Base-by-base conservation (phyloP, 2,888 invertebrate genomes). In the Anodontia alba region DNA sequence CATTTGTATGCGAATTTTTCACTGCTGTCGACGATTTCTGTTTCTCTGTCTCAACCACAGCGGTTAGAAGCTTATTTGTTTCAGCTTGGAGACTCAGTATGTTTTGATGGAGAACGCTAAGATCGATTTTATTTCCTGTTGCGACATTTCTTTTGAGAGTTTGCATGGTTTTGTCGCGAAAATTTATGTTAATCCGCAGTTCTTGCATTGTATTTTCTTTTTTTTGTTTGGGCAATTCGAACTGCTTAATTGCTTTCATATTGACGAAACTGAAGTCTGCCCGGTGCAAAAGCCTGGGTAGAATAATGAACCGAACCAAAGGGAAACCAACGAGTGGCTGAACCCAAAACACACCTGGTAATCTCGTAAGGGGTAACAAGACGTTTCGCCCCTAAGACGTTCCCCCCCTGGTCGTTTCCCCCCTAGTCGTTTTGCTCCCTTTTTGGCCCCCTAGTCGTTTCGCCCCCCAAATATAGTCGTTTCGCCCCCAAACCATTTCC, bases 221-320 rank as follows among this genome's bases (percentile, higher is more conserved):
- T 57, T 57, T 57, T 57, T 26, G 38, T 12, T 8, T 38, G 10
- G 7, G 7, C 7, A 62, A 62, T 12, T 33, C 7, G 62, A 33
- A 62, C 62, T 62, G 62, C 62, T 62, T 33, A 33, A 62, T 62
- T 26, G 23, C 23, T 54, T 26, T 54, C 54, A n/a, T n/a, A n/a
- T n/a, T n/a, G 8, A 42, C 42, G 15, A 42, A 15, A 8, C 42
- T 42, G 8, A 10, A 42, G 42, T 42, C 42, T 8, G 42, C n/a
- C n/a, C n/a, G n/a, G n/a, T n/a, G n/a, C n/a, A n/a, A n/a, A n/a
- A n/a, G n/a, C n/a, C n/a, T n/a, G n/a, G n/a, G n/a, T n/a, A n/a
- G n/a, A n/a, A n/a, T n/a, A n/a, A n/a, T n/a, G n/a, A n/a, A n/a
- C n/a, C n/a, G n/a, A n/a, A n/a, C n/a, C n/a, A n/a, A n/a, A n/a